phyloP scores from a whole-genome alignment of 2,888 invertebrate species.

The Cephus spinipes region DNA sequence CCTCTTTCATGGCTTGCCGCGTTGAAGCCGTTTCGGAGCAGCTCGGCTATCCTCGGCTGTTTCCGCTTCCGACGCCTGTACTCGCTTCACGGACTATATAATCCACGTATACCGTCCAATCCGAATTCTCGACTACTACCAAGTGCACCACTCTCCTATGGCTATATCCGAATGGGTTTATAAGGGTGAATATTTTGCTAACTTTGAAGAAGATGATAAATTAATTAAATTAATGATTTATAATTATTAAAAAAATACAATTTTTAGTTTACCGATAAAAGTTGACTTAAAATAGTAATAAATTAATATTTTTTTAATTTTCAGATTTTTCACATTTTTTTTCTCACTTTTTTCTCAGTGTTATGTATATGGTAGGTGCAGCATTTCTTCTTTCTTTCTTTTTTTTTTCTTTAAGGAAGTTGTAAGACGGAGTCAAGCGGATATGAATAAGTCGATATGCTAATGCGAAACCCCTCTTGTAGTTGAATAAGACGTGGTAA shows the following conservation, averaged over 20 bases:
- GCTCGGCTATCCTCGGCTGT: conserved; percentile 39
- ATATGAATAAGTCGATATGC: conserved; percentile 64
- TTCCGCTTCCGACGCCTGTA: conserved; percentile 13
- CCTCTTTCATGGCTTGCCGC: conserved; percentile 54
- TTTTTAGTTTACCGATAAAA: neutral
- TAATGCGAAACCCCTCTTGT: conserved; percentile 55
- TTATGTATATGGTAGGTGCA: neutral
- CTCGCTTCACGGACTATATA: conserved; percentile 13
- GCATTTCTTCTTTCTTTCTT: no score
- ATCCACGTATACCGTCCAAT: conserved; percentile 35
- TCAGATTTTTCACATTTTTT: no score
- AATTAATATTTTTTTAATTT: neutral
- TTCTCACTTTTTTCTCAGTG: neutral
- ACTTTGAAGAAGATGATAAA: neutral
- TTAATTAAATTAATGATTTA: no score
- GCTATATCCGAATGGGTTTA: conserved; percentile 25
- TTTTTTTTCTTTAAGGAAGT: neutral
- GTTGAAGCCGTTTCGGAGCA: conserved; percentile 43
- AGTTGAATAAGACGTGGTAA: conserved; percentile 51
- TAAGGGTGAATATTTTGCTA: conserved; percentile 7
- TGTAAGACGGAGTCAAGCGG: conserved; percentile 30
- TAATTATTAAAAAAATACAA: no score
- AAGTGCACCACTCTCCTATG: conserved; percentile 24
- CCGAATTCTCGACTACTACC: conserved; percentile 10
- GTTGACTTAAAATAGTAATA: neutral